These are phyloP conservation scores for Stenodera caucasica DNA, from an alignment of 2,888 invertebrate genomes.

Conservation along the genomic window DNA sequence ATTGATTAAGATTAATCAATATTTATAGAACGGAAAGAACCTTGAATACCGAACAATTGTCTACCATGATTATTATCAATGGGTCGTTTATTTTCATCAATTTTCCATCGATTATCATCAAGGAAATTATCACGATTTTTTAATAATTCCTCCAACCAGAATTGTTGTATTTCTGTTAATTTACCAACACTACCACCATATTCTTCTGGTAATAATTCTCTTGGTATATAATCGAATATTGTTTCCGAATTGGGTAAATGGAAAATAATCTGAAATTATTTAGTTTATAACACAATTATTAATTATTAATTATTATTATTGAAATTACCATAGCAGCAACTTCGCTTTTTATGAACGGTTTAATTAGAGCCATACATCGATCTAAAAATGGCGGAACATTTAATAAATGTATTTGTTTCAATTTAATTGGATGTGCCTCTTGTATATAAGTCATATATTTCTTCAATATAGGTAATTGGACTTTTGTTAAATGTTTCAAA, in stretches of 20 bases:
- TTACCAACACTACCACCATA: slow-evolving; percentile 70
- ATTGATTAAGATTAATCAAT: slow-evolving; percentile 56
- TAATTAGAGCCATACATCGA: slow-evolving; percentile 63
- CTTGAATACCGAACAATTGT: slow-evolving; percentile 54
- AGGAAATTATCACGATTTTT: slow-evolving; percentile 60
- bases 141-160: slow-evolving; percentile 65
- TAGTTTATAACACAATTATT: neutral
- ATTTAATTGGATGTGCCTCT: slow-evolving; percentile 70
- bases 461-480: slow-evolving; percentile 64
- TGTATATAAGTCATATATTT: slow-evolving; percentile 75
- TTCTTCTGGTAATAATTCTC: slow-evolving; percentile 67
- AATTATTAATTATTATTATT: slow-evolving; percentile 8
- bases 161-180: slow-evolving; percentile 62
- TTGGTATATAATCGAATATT: slow-evolving; percentile 65
- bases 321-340: slow-evolving; percentile 64
- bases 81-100: slow-evolving; percentile 61
- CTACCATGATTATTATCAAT: slow-evolving; percentile 43
- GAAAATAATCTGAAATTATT: slow-evolving; percentile 65
- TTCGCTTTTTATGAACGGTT: slow-evolving; percentile 69
- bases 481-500: slow-evolving; percentile 65
- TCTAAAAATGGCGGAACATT: slow-evolving; percentile 69
- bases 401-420: slow-evolving; percentile 68
- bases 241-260: slow-evolving; percentile 69
- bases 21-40: slow-evolving; percentile 62
- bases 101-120: slow-evolving; percentile 63